phyloP scores from a whole-genome alignment of 2,797 vertebrate genomes.

The Bufotes viridis region DNA sequence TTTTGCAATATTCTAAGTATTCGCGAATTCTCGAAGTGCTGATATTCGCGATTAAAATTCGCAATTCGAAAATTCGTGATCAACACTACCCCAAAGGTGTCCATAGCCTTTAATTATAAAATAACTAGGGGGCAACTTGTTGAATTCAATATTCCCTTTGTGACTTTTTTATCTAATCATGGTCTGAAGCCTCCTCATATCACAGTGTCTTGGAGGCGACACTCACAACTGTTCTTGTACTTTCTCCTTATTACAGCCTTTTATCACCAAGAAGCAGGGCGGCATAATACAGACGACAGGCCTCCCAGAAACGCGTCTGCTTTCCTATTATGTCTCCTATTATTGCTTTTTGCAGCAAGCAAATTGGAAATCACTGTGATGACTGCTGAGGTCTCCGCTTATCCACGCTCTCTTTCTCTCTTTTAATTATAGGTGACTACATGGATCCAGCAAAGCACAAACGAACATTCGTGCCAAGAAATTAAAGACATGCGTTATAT shows the following conservation, averaged over 20 bases:
- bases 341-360: constrained; percentile 3
- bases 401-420: background rate
- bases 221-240: background rate
- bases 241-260: background rate
- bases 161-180: background rate
- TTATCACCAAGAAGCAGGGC: background rate
- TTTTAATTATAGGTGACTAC: constrained; percentile 5
- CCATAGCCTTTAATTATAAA: too few relatives aligned
- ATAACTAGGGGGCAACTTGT: too few relatives aligned
- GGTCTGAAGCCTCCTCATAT: background rate
- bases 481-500: background rate
- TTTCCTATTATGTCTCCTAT: constrained; percentile 2
- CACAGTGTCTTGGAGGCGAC: background rate
- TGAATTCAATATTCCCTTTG: too few relatives aligned
- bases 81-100: too few relatives aligned
- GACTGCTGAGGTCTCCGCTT: background rate
- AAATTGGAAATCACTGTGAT: background rate
- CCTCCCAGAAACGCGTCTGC: background rate
- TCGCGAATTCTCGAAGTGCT: too few relatives aligned
- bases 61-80: too few relatives aligned
- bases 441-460: background rate
- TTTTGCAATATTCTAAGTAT: too few relatives aligned
- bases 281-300: background rate
- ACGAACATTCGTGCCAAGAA: background rate
- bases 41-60: too few relatives aligned